phyloP scores from a whole-genome alignment of 2,113 vertebrate genomes.

The Cynopterus brachyotis region DNA sequence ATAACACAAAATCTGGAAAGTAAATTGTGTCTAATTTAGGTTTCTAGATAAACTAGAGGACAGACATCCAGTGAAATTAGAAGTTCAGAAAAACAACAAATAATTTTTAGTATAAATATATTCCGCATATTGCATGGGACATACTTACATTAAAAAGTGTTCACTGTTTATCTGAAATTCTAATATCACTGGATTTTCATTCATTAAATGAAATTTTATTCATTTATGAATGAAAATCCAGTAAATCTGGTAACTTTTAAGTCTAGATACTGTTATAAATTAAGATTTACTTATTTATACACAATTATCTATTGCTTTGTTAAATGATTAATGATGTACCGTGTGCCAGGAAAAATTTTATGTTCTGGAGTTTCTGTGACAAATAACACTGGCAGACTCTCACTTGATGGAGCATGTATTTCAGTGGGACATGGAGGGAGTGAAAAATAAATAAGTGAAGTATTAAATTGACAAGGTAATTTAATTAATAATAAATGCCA shows the following conservation, averaged over 20 bases:
- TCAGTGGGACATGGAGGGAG: neutral
- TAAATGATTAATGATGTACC: neutral
- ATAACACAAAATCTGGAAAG: neutral
- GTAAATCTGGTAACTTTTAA: neutral
- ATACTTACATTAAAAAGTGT: constrained; percentile 1
- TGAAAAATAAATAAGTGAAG: neutral
- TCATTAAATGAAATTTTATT: too few relatives aligned
- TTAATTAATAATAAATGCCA: neutral
- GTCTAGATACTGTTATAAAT: neutral
- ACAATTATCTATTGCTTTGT: neutral
- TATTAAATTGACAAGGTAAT: neutral
- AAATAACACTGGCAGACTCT: neutral
- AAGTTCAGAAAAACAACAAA: neutral
- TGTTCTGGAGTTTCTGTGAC: neutral
- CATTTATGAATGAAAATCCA: too few relatives aligned
- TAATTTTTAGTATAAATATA: neutral
- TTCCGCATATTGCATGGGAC: neutral
- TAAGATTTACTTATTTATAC: neutral
- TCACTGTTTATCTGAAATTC: neutral
- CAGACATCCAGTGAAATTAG: neutral
- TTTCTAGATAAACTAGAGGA: neutral
- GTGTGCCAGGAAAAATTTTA: neutral
- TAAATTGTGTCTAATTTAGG: neutral
- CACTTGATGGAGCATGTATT: neutral
- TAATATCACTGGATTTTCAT: neutral